Base-by-base conservation (phyloP, 2,888 invertebrate species). In the Neoaliturus tenellus region DNA sequence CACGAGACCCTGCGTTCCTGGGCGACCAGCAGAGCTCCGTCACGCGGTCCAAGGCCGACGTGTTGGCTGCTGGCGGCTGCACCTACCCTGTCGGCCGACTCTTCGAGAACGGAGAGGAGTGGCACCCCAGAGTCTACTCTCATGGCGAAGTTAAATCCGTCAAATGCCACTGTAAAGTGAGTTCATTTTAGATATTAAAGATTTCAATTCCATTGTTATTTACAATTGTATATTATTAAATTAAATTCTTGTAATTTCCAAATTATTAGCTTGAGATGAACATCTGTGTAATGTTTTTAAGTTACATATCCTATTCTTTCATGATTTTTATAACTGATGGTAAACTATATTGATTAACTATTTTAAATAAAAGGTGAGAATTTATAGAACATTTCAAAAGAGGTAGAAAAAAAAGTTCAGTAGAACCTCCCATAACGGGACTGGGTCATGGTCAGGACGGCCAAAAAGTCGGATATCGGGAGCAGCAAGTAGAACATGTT, bases 91-190 rank as follows among this genome's bases (percentile, higher is more conserved):
- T 93, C 83, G 91, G 91, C 14, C 94, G 94, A 67, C 94, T 95
- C 0, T 92, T 92, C 87, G 91, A 92, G 82, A 93, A 94, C 87
- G 97, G 97, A 44, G 94, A 95, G 88, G 96, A 96, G 89, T 98
- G 97, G 93, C 97, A 98, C 91, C 98, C 98, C 0, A 93, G 95
- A 25, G 93, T 98, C 87, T 95, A 95, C 88, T 96, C 97, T 20
- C 95, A 97, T 88, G 98, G 88, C 28, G 87, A 88, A 83, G 86
- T 88, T 90, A 94, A 96, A 90, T 98, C 98, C 90, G 95, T 98
- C 89, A 95, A 95, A 88, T 98, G 98, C 90, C 94, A 95, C 88
- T 98, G 98, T 93, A 96, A 96, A 94, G 98, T 98, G 91, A 92
- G 92, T 89, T 80, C 14, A n/a, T n/a, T 10, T 44, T 12, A 12